These are phyloP conservation scores for Microcebus murinus DNA, from an alignment of 2,113 vertebrate species.

Conservation along the genomic window DNA sequence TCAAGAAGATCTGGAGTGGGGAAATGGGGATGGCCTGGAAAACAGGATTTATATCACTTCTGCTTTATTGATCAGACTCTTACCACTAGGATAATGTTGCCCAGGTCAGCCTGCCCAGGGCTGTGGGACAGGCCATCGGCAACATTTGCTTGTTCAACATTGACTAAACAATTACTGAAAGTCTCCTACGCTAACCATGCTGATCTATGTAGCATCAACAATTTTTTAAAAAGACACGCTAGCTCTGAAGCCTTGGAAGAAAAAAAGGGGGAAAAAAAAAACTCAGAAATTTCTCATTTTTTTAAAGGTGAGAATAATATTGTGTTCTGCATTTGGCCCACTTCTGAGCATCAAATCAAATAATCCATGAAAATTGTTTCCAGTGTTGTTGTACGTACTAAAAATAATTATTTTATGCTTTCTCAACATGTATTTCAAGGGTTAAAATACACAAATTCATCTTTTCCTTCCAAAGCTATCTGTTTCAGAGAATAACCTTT, in stretches of 20 bases:
- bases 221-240: not conserved
- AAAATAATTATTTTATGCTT: not conserved
- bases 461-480: not conserved
- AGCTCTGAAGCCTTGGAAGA: too few relatives aligned
- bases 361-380: not conserved
- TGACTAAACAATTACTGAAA: not conserved
- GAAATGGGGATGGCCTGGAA: not conserved
- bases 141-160: not conserved
- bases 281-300: not conserved
- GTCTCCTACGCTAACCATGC: fast-evolving
- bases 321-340: too few relatives aligned
- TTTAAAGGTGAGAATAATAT: not conserved
- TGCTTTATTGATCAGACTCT: not conserved
- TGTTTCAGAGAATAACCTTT: not conserved
- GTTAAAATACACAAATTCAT: conserved; percentile 1
- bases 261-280: not conserved
- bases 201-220: not conserved
- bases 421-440: conserved; percentile 22
- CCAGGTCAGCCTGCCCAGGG: not conserved
- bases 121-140: too few relatives aligned
- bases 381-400: not conserved
- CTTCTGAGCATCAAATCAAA: not conserved
- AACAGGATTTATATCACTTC: not conserved
- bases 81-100: too few relatives aligned
- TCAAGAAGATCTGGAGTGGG: too few relatives aligned